phyloP scores from a whole-genome alignment of 1,140 invertebrate species.

The Panonychus citri region DNA sequence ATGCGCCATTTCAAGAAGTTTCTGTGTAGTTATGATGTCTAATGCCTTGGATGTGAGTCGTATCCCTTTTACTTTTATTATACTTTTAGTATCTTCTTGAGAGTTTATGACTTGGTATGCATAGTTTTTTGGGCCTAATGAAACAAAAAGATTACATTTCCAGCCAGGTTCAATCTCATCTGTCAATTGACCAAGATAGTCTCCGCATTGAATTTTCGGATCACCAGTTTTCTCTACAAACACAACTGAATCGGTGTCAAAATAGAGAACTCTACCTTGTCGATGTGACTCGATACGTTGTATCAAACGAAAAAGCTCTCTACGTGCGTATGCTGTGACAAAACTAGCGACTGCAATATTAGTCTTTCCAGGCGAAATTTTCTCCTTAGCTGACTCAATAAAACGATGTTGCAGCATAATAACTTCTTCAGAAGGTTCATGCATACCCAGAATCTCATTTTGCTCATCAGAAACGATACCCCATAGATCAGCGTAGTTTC shows the following conservation, averaged over 20 bases:
- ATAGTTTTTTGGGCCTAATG: not conserved
- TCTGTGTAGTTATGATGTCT: no score
- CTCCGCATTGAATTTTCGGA: not conserved
- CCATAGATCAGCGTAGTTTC: not conserved
- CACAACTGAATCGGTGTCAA: not conserved
- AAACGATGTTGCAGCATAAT: not conserved
- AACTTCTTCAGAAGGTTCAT: not conserved
- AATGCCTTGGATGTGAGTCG: no score
- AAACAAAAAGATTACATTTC: not conserved
- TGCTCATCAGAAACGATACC: no score
- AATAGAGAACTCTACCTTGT: not conserved
- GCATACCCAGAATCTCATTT: not conserved
- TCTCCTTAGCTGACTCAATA: not conserved
- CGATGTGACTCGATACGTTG: not conserved
- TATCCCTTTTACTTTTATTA: no score
- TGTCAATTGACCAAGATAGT: not conserved
- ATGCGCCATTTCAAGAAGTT: not conserved
- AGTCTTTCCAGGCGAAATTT: slow-evolving; percentile 15
- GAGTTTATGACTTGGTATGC: not conserved
- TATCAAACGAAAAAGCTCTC: not conserved
- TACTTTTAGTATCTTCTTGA: not conserved
- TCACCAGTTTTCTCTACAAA: not conserved
- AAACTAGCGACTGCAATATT: not conserved
- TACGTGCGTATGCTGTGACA: slow-evolving; percentile 1
- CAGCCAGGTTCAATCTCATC: not conserved